A percentile compares a stretch with the other conserved stretches of the same genome.
Evolutionary conservation across 2,888 invertebrate species (phyloP).

Genomic region (Thymelicus sylvestris): DNA sequence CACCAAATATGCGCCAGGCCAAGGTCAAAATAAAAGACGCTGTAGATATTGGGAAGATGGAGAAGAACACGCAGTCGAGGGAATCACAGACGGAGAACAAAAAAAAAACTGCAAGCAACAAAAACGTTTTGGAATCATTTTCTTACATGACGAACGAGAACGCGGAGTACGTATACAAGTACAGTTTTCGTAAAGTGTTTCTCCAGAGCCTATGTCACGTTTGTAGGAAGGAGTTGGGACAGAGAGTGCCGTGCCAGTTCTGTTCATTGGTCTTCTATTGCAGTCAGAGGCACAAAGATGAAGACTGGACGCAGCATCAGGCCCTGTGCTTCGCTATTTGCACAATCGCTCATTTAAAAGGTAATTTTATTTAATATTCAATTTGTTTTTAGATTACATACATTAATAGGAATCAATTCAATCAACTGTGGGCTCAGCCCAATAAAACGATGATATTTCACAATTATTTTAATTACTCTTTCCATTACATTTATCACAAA

Average conservation of each 20-base stretch:
- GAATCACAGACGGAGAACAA: conserved; percentile 67
- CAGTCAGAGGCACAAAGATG: conserved; percentile 83
- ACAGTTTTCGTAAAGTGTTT: conserved; percentile 87
- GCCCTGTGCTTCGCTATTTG: conserved; percentile 86
- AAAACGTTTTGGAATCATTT: conserved; percentile 54
- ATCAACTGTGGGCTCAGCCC: no score
- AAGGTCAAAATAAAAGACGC: conserved; percentile 76
- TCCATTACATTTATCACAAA: no score
- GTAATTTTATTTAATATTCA: conserved; percentile 51
- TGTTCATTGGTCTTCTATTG: conserved; percentile 89
- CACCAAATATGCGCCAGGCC: conserved; percentile 68
- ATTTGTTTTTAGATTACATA: not conserved
- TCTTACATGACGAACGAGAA: conserved; percentile 78
- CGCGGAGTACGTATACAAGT: conserved; percentile 86
- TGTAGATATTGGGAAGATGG: conserved; percentile 56
- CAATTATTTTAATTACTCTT: no score
- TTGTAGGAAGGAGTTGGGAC: conserved; percentile 70
- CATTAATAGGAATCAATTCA: not conserved
- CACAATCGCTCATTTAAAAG: conserved; percentile 83
- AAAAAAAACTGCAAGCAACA: conserved; percentile 52
- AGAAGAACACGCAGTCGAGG: conserved; percentile 54
- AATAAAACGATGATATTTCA: no score
- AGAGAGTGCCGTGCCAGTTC: conserved; percentile 68
- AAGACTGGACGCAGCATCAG: conserved; percentile 84
- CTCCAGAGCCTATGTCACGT: conserved; percentile 84